A percentile compares a stretch with the other conserved stretches of the same genome.
These are phyloP conservation scores for Acipenser oxyrinchus DNA, from an alignment of 2,797 vertebrate species.

Conservation along the genomic window DNA sequence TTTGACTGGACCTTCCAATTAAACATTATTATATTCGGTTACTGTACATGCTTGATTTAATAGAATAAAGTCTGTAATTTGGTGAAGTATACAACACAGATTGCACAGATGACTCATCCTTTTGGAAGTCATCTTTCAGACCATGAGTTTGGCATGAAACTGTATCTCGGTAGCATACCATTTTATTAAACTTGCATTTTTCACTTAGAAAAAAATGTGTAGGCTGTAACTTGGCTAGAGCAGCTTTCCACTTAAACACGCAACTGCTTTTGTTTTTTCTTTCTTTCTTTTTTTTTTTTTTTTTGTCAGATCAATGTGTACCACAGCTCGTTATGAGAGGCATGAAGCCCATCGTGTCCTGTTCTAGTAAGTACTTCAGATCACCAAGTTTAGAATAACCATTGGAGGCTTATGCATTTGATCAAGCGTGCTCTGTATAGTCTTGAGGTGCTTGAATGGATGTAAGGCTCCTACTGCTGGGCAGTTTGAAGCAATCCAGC, in stretches of 20 bases:
- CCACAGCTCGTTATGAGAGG: conserved; percentile 80
- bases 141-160: background rate
- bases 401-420: no score
- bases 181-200: background rate
- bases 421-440: no score
- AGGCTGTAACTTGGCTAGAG: background rate
- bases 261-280: background rate
- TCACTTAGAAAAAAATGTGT: background rate
- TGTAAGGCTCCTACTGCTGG: no score
- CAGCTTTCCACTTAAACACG: background rate
- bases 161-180: background rate
- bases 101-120: background rate
- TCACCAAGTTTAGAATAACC: conserved; percentile 5
- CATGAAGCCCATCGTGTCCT: conserved; percentile 85
- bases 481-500: no score
- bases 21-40: no score
- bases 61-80: no score
- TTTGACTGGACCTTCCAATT: no score
- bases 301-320: conserved; percentile 79
- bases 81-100: background rate
- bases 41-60: no score
- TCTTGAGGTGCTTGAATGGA: no score
- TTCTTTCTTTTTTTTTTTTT: conserved; percentile 1
- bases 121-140: background rate
- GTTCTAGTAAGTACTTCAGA: conserved; percentile 77